Conservation (phyloP, 2,888 invertebrate genomes). For the Bimastos eiseni region DNA sequence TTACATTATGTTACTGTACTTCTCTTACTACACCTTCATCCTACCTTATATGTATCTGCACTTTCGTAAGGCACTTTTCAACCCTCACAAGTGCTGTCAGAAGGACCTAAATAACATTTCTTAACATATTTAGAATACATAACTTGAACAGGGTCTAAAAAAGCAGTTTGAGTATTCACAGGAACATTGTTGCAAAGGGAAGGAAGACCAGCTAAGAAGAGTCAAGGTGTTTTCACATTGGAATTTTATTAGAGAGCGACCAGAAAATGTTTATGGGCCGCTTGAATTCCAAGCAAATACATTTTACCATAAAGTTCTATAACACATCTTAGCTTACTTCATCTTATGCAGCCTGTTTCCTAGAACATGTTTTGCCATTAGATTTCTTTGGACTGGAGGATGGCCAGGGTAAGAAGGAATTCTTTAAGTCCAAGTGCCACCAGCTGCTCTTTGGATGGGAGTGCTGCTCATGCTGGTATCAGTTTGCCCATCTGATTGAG, state of each 20-base stretch:
- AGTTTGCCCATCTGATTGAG: constrained; percentile 78
- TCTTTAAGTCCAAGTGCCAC: constrained; percentile 51
- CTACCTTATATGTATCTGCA: background rate
- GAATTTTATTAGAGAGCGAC: too few relatives aligned
- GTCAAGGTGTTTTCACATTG: too few relatives aligned
- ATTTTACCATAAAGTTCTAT: background rate
- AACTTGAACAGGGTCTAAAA: too few relatives aligned
- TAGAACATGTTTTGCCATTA: background rate
- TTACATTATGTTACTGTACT: background rate
- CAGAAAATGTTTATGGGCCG: too few relatives aligned
- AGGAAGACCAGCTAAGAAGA: too few relatives aligned
- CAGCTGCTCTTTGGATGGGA: constrained; percentile 72
- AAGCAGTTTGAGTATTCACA: too few relatives aligned
- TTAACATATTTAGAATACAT: too few relatives aligned
- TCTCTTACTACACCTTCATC: background rate
- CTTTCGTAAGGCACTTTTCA: too few relatives aligned
- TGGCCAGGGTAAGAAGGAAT: constrained; percentile 43
- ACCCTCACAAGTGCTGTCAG: too few relatives aligned
- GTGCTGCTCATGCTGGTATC: constrained; percentile 75
- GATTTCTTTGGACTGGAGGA: constrained; percentile 35
- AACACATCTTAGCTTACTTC: background rate
- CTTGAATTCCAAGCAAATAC: too few relatives aligned
- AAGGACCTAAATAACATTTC: too few relatives aligned
- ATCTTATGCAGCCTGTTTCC: background rate
- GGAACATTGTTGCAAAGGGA: too few relatives aligned